phyloP scores from a whole-genome alignment of 2,113 vertebrate genomes.

The Nyctibius bracteatus region DNA sequence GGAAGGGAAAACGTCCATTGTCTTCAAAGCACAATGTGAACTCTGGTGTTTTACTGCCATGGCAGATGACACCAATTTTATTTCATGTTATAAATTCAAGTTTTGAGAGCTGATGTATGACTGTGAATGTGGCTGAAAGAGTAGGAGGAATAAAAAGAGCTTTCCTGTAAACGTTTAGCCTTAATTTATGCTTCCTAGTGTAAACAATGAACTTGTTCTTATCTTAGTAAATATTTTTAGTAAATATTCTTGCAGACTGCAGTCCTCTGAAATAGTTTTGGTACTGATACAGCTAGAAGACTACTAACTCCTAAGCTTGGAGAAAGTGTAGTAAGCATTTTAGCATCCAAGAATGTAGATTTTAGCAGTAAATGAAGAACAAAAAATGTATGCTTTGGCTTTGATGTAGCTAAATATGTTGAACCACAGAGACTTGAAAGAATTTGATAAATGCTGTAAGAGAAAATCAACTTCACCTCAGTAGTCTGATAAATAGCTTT shows the following conservation, averaged over 20 bases:
- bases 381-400: background rate
- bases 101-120: background rate
- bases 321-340: background rate
- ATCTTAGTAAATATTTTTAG: background rate
- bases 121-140: background rate
- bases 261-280: background rate
- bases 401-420: constrained; percentile 18
- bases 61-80: background rate
- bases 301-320: background rate
- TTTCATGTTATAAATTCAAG: background rate
- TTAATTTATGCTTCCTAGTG: background rate
- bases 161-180: background rate
- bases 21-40: background rate
- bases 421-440: constrained; percentile 1
- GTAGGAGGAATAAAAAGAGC: background rate
- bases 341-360: background rate
- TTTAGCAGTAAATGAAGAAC: background rate
- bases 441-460: constrained; percentile 2
- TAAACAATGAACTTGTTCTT: background rate
- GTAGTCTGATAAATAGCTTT: constrained; percentile 2
- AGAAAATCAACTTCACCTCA: background rate
- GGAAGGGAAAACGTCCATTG: background rate
- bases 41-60: background rate
- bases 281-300: background rate
- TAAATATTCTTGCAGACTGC: background rate